phyloP scores from a whole-genome alignment of 2,888 invertebrate genomes.

The Neelides folsomi region DNA sequence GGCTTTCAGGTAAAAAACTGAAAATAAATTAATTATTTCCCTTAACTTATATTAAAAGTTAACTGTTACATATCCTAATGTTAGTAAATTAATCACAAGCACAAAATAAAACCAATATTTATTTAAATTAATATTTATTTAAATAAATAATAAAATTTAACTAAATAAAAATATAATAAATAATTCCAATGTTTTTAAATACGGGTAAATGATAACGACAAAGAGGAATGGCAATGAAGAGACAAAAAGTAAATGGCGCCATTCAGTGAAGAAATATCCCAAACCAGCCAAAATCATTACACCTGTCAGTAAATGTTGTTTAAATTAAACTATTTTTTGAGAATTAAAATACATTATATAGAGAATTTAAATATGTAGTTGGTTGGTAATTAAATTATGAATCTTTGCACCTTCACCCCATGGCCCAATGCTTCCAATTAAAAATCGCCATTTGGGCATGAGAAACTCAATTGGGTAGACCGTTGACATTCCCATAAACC shows the following conservation, averaged over 20 bases:
- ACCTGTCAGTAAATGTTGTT: too few species aligned
- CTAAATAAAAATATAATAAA: background rate
- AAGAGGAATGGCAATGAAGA: conserved; percentile 18
- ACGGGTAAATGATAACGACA: conserved; percentile 12
- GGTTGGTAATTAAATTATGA: too few species aligned
- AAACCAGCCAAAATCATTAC: conserved; percentile 17
- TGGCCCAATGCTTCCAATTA: conserved; percentile 23
- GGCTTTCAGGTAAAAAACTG: conserved; percentile 26
- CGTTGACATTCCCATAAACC: conserved; percentile 22
- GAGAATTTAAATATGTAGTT: too few species aligned
- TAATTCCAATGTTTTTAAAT: background rate
- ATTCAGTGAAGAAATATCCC: conserved; percentile 13
- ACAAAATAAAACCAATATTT: too few species aligned
- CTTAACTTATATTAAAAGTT: too few species aligned
- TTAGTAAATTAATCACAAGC: too few species aligned
- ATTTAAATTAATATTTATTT: background rate
- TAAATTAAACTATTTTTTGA: too few species aligned
- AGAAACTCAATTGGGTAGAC: conserved; percentile 29
- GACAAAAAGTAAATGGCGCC: conserved; percentile 17
- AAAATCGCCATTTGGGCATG: conserved; percentile 18
- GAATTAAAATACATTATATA: too few species aligned
- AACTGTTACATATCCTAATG: too few species aligned
- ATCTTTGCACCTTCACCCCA: conserved; percentile 18
- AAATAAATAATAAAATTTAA: background rate
- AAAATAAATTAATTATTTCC: background rate